A percentile compares a stretch with the other conserved stretches of the same genome.
phyloP scores from a whole-genome alignment of 1,140 invertebrate species.

The Drosophila carrolli region DNA sequence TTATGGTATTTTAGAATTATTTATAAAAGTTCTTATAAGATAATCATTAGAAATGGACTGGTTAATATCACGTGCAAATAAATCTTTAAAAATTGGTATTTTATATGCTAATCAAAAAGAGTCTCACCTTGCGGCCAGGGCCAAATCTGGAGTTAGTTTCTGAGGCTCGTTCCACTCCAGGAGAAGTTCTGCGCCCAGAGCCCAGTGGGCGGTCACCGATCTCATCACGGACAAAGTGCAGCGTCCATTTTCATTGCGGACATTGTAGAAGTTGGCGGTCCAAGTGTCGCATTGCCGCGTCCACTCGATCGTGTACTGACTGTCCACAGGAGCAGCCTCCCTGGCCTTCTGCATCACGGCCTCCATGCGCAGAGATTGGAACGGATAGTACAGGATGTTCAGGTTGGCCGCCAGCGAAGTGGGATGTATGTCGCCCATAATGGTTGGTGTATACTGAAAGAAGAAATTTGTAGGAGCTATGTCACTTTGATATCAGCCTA shows the following conservation, averaged over 20 bases:
- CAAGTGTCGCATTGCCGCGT: slow-evolving; percentile 69
- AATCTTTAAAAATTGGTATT: too few relatives aligned
- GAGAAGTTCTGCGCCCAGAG: slow-evolving; percentile 70
- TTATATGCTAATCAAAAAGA: too few relatives aligned
- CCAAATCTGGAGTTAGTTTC: slow-evolving; percentile 50
- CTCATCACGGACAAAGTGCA: slow-evolving; percentile 74
- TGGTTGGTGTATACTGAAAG: slow-evolving; percentile 71
- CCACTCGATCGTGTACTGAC: slow-evolving; percentile 67
- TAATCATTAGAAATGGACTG: too few relatives aligned
- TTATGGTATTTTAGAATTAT: too few relatives aligned
- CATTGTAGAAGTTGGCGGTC: slow-evolving; percentile 74
- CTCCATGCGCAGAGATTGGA: slow-evolving; percentile 69
- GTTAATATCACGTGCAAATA: too few relatives aligned
- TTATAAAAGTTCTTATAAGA: too few relatives aligned
- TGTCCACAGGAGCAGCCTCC: slow-evolving; percentile 48
- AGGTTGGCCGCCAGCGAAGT: slow-evolving; percentile 74
- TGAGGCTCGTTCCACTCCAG: slow-evolving; percentile 73
- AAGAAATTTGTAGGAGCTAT: too few relatives aligned
- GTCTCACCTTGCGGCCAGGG: slow-evolving; percentile 67
- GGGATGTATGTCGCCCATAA: slow-evolving; percentile 78
- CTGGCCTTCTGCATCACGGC: slow-evolving; percentile 63
- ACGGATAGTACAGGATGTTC: slow-evolving; percentile 73
- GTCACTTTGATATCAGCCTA: too few relatives aligned
- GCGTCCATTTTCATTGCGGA: slow-evolving; percentile 65
- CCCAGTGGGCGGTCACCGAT: slow-evolving; percentile 63